A percentile compares a stretch with the other conserved stretches of the same genome.
These are phyloP conservation scores for Heteromyza rotundicornis DNA, from an alignment of 2,888 invertebrate genomes.

Conservation along the genomic window DNA sequence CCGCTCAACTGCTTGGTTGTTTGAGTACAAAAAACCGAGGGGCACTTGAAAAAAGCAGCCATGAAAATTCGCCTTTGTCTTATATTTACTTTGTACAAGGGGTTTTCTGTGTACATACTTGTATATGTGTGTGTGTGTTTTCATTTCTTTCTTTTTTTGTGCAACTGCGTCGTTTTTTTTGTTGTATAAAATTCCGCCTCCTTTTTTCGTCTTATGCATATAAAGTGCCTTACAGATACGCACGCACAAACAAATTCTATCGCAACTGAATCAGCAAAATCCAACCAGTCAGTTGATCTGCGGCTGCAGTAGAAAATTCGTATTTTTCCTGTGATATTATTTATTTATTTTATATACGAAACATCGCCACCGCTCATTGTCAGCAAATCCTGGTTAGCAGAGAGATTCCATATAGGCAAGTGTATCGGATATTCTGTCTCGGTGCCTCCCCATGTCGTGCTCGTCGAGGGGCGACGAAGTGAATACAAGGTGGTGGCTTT, in stretches of 20 bases:
- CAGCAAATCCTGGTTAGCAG: background rate
- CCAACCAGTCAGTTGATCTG: background rate
- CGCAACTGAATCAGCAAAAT: slow-evolving; percentile 17
- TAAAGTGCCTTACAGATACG: slow-evolving; percentile 52
- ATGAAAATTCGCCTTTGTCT: slow-evolving; percentile 22
- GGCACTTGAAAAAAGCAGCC: slow-evolving; percentile 11
- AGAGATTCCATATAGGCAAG: background rate
- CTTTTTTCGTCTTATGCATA: slow-evolving; percentile 49
- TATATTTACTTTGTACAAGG: slow-evolving; percentile 6
- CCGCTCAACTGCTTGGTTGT: too few relatives aligned
- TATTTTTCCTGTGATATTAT: background rate
- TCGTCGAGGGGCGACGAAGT: background rate
- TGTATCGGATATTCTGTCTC: background rate
- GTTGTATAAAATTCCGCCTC: slow-evolving; percentile 43
- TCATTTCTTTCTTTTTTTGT: background rate
- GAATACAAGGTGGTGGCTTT: background rate
- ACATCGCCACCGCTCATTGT: background rate
- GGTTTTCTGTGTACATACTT: too few relatives aligned
- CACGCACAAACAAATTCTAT: slow-evolving; percentile 26
- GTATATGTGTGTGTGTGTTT: background rate
- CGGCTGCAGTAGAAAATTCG: background rate
- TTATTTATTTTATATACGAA: background rate
- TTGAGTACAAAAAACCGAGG: background rate
- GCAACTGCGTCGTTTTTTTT: background rate
- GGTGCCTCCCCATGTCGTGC: background rate